phyloP scores from a whole-genome alignment of 2,888 invertebrate species.

The Dysmachus trigonus region DNA sequence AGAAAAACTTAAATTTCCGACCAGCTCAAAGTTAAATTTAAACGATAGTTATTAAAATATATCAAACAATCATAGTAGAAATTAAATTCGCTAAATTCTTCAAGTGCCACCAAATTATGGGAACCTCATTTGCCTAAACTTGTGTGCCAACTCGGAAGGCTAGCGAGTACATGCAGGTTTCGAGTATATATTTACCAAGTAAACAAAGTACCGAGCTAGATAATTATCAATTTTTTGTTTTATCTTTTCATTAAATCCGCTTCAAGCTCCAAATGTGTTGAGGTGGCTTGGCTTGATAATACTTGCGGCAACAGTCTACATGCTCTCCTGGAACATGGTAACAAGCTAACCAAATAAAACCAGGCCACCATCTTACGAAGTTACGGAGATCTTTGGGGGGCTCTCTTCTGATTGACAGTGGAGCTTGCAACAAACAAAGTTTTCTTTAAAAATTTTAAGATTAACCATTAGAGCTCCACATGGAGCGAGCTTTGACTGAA shows the following conservation, averaged over 20 bases:
- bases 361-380: neutral
- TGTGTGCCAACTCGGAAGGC: neutral
- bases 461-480: neutral
- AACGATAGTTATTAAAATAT: neutral
- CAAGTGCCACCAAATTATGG: neutral
- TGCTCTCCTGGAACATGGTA: neutral
- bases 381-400: neutral
- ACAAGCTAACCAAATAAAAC: slow-evolving; percentile 14
- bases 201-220: neutral
- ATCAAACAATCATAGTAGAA: neutral
- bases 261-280: neutral
- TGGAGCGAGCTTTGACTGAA: neutral
- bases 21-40: neutral
- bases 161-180: neutral
- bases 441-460: neutral
- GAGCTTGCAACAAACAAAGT: neutral
- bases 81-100: neutral
- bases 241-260: neutral
- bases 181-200: neutral
- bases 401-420: neutral
- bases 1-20: too few species aligned
- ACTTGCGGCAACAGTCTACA: neutral
- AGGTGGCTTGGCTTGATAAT: neutral
- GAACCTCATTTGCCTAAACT: neutral
- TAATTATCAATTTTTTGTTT: neutral